Conservation (phyloP, 1,140 invertebrate species). For the Tyrophagus putrescentiae region DNA sequence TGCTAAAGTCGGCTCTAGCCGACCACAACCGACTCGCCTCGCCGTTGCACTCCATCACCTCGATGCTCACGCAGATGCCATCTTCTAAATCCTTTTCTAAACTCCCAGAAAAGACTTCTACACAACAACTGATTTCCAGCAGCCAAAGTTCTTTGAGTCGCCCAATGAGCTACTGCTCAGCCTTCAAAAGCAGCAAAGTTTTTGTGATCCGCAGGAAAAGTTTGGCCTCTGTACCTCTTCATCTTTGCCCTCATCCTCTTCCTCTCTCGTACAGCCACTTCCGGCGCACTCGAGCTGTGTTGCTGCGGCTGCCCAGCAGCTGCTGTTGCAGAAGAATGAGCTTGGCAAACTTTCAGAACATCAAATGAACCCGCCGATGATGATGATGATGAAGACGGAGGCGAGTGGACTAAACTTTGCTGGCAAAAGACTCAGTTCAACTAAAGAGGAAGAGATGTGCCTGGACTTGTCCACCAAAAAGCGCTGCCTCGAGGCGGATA, state of each 20-base stretch:
- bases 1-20: neutral
- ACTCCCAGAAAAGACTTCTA: neutral
- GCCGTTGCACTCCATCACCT: neutral
- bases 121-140: neutral
- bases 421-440: neutral
- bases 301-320: neutral
- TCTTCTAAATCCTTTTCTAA: too few species aligned
- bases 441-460: neutral
- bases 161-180: slow-evolving; percentile 2
- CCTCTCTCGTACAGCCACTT: neutral
- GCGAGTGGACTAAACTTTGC: neutral
- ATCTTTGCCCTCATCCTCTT: neutral
- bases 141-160: neutral
- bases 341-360: neutral
- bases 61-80: neutral
- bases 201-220: neutral
- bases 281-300: neutral
- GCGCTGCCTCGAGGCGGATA: neutral
- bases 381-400: neutral
- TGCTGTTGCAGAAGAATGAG: neutral
- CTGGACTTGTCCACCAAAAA: slow-evolving; percentile 15
- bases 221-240: neutral
- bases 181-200: neutral
- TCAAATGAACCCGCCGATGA: neutral
- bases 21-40: neutral